A percentile compares a stretch with the other conserved stretches of the same genome.
These are phyloP conservation scores for Ophiodon elongatus DNA, from an alignment of 2,113 vertebrate genomes.

Conservation along the genomic window DNA sequence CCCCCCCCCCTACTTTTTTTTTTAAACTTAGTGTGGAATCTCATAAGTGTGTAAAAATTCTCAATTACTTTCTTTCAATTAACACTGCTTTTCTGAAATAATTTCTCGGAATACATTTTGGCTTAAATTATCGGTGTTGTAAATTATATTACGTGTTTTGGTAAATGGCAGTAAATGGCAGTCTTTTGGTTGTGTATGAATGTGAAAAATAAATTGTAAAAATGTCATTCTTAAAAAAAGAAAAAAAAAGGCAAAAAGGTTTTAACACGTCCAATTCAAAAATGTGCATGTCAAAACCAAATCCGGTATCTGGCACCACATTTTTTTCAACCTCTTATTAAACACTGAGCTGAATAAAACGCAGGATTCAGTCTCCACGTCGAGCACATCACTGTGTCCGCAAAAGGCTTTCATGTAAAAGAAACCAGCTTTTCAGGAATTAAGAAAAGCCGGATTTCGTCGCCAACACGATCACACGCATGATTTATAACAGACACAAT, in stretches of 20 bases:
- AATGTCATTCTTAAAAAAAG: background rate
- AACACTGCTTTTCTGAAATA: background rate
- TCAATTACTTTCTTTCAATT: background rate
- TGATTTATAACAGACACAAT: background rate
- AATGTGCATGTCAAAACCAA: constrained; percentile 11
- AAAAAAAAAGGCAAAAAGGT: background rate
- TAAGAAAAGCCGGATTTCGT: constrained; percentile 1
- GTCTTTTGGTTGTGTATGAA: background rate
- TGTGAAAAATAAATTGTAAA: background rate
- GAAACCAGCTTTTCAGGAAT: constrained; percentile 37
- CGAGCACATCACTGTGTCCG: background rate
- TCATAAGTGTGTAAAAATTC: background rate
- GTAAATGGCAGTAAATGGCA: background rate
- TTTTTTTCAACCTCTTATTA: background rate
- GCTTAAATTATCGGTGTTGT: background rate
- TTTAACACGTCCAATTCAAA: background rate
- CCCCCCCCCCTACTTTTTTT: background rate
- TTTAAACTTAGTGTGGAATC: background rate
- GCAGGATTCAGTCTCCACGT: background rate
- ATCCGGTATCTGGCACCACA: constrained; percentile 5
- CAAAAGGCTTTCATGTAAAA: constrained; percentile 18
- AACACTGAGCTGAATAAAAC: background rate
- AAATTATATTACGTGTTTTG: background rate
- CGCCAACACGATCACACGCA: background rate
- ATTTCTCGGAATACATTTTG: background rate